Percentiles rank a stretch among this genome's conserved stretches.
These are phyloP conservation scores for Drosophila crucigera DNA, from an alignment of 2,888 invertebrate species.

Conservation along the genomic window DNA sequence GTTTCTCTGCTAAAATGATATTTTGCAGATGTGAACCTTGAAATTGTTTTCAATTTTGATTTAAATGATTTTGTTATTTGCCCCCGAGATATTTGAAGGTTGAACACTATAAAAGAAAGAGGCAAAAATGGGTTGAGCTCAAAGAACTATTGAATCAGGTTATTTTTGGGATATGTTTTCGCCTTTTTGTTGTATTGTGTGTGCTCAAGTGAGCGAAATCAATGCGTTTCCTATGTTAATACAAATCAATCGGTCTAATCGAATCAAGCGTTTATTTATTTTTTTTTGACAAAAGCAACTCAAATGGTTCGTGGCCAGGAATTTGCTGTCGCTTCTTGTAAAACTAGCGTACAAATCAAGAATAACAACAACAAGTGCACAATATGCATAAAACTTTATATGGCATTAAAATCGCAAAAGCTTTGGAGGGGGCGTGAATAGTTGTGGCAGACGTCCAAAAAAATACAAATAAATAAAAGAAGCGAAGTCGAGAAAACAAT, in stretches of 20 bases:
- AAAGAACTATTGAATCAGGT: constrained; percentile 3
- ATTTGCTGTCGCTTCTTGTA: constrained; percentile 38
- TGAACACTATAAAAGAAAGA: constrained; percentile 3
- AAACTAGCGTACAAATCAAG: constrained; percentile 47
- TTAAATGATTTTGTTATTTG: constrained; percentile 5
- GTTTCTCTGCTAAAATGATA: background rate
- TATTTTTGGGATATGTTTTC: background rate
- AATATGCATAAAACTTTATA: constrained; percentile 78
- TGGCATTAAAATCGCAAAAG: constrained; percentile 72
- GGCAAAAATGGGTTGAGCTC: background rate
- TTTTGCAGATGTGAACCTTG: background rate
- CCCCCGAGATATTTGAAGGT: constrained; percentile 17
- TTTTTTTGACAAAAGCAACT: constrained; percentile 68
- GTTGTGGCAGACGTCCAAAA: constrained; percentile 4
- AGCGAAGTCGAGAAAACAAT: constrained; percentile 26
- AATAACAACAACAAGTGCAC: constrained; percentile 65
- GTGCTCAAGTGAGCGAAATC: constrained; percentile 65
- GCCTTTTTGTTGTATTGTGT: background rate
- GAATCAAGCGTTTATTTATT: constrained; percentile 68
- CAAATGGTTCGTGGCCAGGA: constrained; percentile 57
- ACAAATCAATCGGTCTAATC: constrained; percentile 80
- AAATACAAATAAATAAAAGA: background rate
- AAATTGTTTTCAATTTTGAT: constrained; percentile 5
- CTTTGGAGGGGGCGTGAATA: constrained; percentile 37
- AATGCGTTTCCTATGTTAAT: constrained; percentile 75